Conservation (phyloP, 2,113 vertebrate species). For the Phoxinus phoxinus region DNA sequence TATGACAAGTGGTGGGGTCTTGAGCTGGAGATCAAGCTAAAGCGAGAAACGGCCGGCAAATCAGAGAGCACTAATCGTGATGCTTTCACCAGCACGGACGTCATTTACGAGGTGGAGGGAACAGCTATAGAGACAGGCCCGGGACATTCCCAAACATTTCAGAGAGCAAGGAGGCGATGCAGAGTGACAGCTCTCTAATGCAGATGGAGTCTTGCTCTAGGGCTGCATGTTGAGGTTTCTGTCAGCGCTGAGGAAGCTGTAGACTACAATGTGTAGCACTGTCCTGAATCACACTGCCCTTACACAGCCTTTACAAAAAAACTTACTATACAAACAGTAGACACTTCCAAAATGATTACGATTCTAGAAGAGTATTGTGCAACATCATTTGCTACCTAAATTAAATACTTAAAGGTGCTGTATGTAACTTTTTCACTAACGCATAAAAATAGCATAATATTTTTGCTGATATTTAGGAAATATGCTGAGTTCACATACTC, state of each 20-base stretch:
- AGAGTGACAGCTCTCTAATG: slow-evolving; percentile 71
- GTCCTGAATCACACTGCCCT: slow-evolving; percentile 7
- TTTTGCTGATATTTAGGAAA: too few species aligned
- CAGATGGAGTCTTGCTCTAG: slow-evolving; percentile 62
- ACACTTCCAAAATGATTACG: not conserved
- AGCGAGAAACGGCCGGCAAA: slow-evolving; percentile 15
- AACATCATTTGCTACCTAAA: not conserved
- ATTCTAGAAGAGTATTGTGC: not conserved
- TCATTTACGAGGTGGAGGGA: slow-evolving; percentile 54
- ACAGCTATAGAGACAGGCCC: slow-evolving; percentile 58
- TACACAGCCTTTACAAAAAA: slow-evolving; percentile 1
- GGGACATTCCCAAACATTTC: slow-evolving; percentile 64
- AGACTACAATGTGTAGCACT: not conserved
- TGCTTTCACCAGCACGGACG: slow-evolving; percentile 27
- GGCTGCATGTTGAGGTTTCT: slow-evolving; percentile 61
- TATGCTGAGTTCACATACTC: too few species aligned
- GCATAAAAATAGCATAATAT: too few species aligned
- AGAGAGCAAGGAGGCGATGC: slow-evolving; percentile 56
- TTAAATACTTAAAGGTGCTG: not conserved
- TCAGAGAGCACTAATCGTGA: slow-evolving; percentile 36
- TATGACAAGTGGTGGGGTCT: not conserved
- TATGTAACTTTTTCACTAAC: too few species aligned
- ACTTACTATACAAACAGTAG: not conserved
- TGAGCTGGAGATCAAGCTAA: slow-evolving; percentile 5
- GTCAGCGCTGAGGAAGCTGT: slow-evolving; percentile 53